Evolutionary conservation across 2,113 vertebrate genomes (phyloP), one percentile per base, ranked within the genome.

Genomic region (Sciurus niger): DNA sequence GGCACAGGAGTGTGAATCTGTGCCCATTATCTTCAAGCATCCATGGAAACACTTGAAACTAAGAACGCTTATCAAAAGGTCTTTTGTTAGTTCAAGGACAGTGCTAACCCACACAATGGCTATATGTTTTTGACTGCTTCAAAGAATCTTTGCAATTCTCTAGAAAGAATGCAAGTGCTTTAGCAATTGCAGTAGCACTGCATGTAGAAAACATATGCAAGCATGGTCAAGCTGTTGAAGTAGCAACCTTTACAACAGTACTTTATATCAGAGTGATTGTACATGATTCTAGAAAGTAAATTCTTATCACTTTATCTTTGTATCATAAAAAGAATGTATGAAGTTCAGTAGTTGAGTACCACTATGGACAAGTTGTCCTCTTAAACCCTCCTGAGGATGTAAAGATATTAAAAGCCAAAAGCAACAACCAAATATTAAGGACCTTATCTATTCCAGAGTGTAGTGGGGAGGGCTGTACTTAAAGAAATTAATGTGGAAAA

Each of bases 71-170:
- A 94, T 88, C 95, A 88, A 96, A 96, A 88, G 84, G 53, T 43
- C 93, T 92, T 92, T 95, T 98, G 97, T 97, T 83, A 87, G 93
- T 96, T 94, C 28, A 86, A 94, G 70, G 88, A 63, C 82, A 89
- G 37, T 5, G 18, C 91, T 91, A 93, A 89, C 48, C 60, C 74
- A 63, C 58, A 89, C 78, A 90, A 92, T 65, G 80, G 96, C 92
- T 94, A 10, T 63, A 73, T 18, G 51, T 53, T 95, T 96, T 74
- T 90, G 86, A 96, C 84, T 68, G 76, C 70, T 82, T 97, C 79
- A 94, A 92, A 96, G 96, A 89, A 82, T 95, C 83, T 94, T 86
- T 94, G 74, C 76, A 96, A 37, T 93, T 95, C 90, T 92, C 79
- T 53, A 37, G 72, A 82, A 90, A 94, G 68, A 95, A 92, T 78